These are phyloP conservation scores for Tragelaphus scriptus DNA, from an alignment of 2,113 vertebrate species.

Conservation along the genomic window DNA sequence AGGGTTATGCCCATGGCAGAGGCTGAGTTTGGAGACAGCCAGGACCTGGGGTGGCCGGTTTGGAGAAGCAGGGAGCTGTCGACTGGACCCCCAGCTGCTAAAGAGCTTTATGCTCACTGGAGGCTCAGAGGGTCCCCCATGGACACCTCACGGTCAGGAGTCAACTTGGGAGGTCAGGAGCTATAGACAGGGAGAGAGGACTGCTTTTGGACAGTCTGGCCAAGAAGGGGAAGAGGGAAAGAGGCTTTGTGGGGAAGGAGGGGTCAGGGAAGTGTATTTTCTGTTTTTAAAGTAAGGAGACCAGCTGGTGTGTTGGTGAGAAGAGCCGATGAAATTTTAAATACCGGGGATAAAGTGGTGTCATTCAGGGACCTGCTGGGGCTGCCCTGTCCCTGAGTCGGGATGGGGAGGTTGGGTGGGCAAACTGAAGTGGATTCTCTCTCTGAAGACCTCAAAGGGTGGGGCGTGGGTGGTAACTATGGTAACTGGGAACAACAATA, in stretches of 20 bases:
- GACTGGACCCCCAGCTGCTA: not conserved
- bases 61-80: not conserved
- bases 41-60: accelerated
- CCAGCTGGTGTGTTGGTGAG: not conserved
- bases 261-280: not conserved
- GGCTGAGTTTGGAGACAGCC: not conserved
- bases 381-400: not conserved
- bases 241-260: not conserved
- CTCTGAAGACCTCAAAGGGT: not conserved
- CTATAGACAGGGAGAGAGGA: not conserved
- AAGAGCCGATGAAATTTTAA: not conserved
- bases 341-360: not conserved
- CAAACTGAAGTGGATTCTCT: not conserved
- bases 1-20: accelerated
- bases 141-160: not conserved
- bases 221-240: not conserved
- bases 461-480: not conserved
- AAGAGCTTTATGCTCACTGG: not conserved
- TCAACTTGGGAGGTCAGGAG: not conserved
- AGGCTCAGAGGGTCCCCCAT: not conserved
- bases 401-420: not conserved
- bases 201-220: not conserved
- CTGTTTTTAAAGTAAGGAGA: not conserved
- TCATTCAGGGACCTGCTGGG: too few relatives aligned
- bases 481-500: not conserved